Percentiles rank a stretch among this genome's conserved stretches.
Conservation (phyloP, 2,797 vertebrate genomes). For the Esox lucius region DNA sequence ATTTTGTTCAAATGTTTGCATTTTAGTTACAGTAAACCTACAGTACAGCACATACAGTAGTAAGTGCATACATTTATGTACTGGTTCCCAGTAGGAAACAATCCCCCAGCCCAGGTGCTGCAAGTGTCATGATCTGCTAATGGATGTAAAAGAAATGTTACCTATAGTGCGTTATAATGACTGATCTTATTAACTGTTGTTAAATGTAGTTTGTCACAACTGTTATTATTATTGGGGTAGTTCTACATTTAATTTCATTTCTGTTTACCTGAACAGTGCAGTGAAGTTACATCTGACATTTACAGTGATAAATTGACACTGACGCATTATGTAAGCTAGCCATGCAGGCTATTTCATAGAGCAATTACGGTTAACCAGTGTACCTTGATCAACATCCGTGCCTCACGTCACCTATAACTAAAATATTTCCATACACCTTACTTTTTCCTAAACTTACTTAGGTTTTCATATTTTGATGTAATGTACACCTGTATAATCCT, state of each 20-base stretch:
- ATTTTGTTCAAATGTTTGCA: neutral
- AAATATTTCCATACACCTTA: neutral
- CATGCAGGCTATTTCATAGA: slow-evolving; percentile 11
- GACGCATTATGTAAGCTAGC: slow-evolving; percentile 16
- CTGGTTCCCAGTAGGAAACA: no score
- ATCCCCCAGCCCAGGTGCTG: no score
- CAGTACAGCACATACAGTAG: no score
- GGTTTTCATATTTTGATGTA: no score
- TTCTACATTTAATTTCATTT: neutral
- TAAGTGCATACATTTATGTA: no score
- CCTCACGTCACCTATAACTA: slow-evolving; percentile 3
- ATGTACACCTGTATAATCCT: no score
- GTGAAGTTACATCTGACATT: neutral
- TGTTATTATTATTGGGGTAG: neutral
- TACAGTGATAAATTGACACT: neutral
- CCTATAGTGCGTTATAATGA: neutral
- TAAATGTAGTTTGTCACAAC: neutral
- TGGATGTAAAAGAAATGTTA: no score
- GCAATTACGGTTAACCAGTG: slow-evolving; percentile 14
- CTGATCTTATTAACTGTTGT: slow-evolving; percentile 10
- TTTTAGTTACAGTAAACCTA: no score
- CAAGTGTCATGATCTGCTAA: no score
- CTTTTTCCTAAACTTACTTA: no score
- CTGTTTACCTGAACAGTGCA: neutral
- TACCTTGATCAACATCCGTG: slow-evolving; percentile 28